These are phyloP conservation scores for Polydrusus tereticollis DNA, from an alignment of 2,888 invertebrate genomes.

Conservation along the genomic window DNA sequence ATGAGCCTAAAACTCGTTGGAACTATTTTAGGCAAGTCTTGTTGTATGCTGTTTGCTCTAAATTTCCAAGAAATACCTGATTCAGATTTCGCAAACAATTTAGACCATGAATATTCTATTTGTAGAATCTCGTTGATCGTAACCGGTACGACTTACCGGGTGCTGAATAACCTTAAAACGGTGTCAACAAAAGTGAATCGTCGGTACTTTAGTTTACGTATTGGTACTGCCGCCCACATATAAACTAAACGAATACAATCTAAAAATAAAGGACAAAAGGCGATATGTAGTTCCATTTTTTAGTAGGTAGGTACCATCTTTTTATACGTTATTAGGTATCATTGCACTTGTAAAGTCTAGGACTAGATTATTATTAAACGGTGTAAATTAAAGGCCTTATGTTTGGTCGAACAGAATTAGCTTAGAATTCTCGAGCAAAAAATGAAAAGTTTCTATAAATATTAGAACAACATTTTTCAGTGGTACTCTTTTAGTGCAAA, in stretches of 20 bases:
- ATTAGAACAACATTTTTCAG: no score
- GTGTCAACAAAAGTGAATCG: conserved; percentile 57
- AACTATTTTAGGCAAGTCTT: no score
- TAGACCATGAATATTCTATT: neutral
- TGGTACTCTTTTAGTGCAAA: no score
- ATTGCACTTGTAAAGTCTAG: neutral
- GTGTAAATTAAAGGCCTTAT: neutral
- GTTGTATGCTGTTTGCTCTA: no score
- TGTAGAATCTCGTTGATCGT: conserved; percentile 22
- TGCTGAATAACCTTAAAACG: conserved; percentile 52
- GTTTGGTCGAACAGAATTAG: no score
- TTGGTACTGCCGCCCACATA: conserved; percentile 36
- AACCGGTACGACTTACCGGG: conserved; percentile 56
- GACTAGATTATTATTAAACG: neutral
- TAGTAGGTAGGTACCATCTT: neutral
- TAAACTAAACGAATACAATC: conserved; percentile 1
- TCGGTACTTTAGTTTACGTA: conserved; percentile 36
- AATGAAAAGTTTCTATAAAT: no score
- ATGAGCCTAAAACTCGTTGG: no score
- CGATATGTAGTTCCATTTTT: neutral
- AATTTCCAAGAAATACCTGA: no score
- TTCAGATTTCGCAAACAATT: no score
- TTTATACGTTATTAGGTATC: neutral
- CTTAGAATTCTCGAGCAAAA: no score
- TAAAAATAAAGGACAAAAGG: conserved; percentile 9